These are phyloP conservation scores for Stegastes partitus DNA, from an alignment of 2,113 vertebrate genomes.

Conservation along the genomic window DNA sequence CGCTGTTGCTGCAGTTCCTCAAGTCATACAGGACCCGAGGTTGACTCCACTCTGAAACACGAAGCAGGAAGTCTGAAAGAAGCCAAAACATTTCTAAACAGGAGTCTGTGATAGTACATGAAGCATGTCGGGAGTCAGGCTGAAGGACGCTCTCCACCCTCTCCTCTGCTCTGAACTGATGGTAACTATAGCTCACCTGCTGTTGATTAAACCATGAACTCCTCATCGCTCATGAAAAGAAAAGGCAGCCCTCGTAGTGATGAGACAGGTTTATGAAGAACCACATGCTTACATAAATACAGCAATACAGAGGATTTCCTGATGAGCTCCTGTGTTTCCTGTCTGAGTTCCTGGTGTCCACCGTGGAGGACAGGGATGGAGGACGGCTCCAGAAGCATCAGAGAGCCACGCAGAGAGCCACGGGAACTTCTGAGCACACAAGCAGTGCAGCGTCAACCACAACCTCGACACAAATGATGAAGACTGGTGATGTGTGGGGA, in stretches of 20 bases:
- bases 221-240: conserved; percentile 9
- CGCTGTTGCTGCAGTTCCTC: not conserved
- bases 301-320: not conserved
- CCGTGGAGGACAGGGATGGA: conserved; percentile 5
- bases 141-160: not conserved
- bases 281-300: not conserved
- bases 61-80: not conserved
- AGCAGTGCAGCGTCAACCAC: conserved; percentile 40
- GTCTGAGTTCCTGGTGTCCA: not conserved
- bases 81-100: not conserved
- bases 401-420: conserved; percentile 17
- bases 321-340: not conserved
- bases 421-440: conserved; percentile 49
- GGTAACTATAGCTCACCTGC: not conserved
- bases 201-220: not conserved
- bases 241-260: not conserved
- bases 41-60: not conserved
- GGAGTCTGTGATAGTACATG: not conserved
- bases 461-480: conserved; percentile 55
- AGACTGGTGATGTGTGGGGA: conserved; percentile 29
- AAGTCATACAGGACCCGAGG: conserved; percentile 1
- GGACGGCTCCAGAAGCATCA: conserved; percentile 19
- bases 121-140: too few species aligned
- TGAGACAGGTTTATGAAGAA: conserved; percentile 11
- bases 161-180: not conserved